Base-by-base conservation (phyloP, 2,113 vertebrate species). In the Myiozetetes cayanensis region DNA sequence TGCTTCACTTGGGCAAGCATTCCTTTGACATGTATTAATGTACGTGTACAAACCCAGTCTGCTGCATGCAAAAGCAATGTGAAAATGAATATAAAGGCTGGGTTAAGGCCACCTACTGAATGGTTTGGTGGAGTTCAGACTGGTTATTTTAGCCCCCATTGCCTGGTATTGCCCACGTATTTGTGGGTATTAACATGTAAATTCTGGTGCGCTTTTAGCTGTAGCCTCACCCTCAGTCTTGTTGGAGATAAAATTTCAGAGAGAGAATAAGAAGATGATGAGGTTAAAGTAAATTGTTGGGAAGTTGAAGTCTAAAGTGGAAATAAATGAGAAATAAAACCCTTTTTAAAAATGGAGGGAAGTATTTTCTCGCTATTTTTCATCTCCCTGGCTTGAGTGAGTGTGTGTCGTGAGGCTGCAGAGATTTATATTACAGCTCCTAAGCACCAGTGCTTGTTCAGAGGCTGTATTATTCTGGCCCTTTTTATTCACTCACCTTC, bases 301-400 rank as follows among this genome's bases (percentile, higher is more conserved):
- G 70, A 95, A 87, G 61, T 61, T 89, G 79, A 93, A 94, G 83
- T 88, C 92, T 75, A 62, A 95, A 90, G 88, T 87, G 79, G 93
- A 94, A 97, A 96, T 77, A 94, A 96, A 96, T 97, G 83, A 94
- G 92, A 70, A 96, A 90, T 93, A 95, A 95, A 96, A 72, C 74
- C 66, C 66, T 95, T 96, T 97, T 94, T 94, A 90, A 90, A 95
- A 84, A 80, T 46, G 86, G 61, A 94, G 62, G 65, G 53, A 93
- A 87, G 92, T 94, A 93, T 97, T 95, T 95, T 95, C 92, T 90
- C 72, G 90, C 93, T 90, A 93, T 97, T 96, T 96, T 96, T 97
- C 93, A 95, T 94, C 73, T 95, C 94, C 66, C 88, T 94, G 94
- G 68, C 92, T 96, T 95, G 90, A 96, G 83, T 93, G 95, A 94